These are phyloP conservation scores for Psilopsiagon aurifrons DNA, from an alignment of 2,113 vertebrate genomes.

Conservation along the genomic window DNA sequence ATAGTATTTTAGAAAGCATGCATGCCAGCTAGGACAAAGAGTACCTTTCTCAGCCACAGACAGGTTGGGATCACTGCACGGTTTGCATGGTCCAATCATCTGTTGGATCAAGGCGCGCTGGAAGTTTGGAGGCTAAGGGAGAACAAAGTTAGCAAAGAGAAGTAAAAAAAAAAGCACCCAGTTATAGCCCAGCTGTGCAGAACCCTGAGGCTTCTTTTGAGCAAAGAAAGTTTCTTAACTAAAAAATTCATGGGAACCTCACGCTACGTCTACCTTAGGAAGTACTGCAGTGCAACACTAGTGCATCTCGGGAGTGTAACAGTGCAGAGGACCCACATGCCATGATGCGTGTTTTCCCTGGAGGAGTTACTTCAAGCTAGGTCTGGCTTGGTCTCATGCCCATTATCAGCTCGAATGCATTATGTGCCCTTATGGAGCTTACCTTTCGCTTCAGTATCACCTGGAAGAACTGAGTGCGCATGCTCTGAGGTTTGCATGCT, in stretches of 20 bases:
- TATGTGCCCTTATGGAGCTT: neutral
- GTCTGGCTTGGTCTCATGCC: neutral
- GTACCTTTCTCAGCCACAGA: slow-evolving; percentile 94
- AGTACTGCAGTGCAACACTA: neutral
- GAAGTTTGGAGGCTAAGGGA: slow-evolving; percentile 88
- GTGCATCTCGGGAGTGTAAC: neutral
- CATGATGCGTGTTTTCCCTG: neutral
- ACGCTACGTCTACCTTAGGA: neutral
- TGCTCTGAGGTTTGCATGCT: neutral
- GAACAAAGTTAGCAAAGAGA: slow-evolving; percentile 23
- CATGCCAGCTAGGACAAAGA: neutral
- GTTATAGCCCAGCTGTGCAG: neutral
- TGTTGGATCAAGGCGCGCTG: slow-evolving; percentile 95
- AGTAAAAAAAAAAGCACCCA: neutral
- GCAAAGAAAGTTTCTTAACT: neutral
- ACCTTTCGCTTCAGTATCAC: neutral
- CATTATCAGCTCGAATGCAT: neutral
- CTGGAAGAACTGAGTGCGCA: neutral
- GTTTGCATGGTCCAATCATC: slow-evolving; percentile 94
- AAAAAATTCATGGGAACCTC: neutral
- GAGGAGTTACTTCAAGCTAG: neutral
- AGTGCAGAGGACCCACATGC: neutral
- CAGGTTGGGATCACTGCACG: slow-evolving; percentile 91
- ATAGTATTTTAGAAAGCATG: neutral
- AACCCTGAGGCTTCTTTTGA: neutral